Conservation (phyloP, 2,888 invertebrate species). For the Drosophila siamana region DNA sequence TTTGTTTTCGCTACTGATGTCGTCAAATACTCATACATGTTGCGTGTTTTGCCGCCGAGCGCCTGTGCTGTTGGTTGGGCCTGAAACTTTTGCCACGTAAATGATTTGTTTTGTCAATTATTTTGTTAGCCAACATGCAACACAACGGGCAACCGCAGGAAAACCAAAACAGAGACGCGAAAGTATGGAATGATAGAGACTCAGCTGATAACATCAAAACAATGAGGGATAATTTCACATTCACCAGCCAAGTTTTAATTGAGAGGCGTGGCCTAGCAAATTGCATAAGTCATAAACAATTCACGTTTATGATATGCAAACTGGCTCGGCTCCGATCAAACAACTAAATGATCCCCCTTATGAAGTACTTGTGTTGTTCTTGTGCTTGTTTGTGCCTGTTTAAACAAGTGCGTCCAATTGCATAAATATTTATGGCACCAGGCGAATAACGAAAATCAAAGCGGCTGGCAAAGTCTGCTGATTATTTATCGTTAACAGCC, state of each 20-base stretch:
- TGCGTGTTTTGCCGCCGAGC: conserved; percentile 75
- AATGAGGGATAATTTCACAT: conserved; percentile 48
- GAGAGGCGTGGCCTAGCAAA: conserved; percentile 62
- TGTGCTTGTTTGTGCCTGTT: conserved; percentile 33
- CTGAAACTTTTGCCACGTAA: conserved; percentile 76
- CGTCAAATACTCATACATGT: conserved; percentile 67
- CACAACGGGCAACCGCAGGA: conserved; percentile 37
- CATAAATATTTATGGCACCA: conserved; percentile 72
- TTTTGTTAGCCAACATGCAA: conserved; percentile 80
- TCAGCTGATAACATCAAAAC: conserved; percentile 78
- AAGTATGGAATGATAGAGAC: conserved; percentile 13
- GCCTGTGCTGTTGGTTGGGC: conserved; percentile 46
- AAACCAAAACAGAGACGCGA: too few species aligned
- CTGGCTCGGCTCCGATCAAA: conserved; percentile 15
- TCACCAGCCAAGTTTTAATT: conserved; percentile 58
- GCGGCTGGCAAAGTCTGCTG: conserved; percentile 51
- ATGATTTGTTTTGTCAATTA: conserved; percentile 82
- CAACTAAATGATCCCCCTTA: conserved; percentile 1
- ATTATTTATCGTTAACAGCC: conserved; percentile 67
- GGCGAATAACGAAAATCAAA: conserved; percentile 46
- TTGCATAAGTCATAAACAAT: conserved; percentile 64
- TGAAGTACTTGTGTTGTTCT: conserved; percentile 16
- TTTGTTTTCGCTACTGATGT: conserved; percentile 44
- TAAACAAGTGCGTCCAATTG: conserved; percentile 66
- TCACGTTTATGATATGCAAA: conserved; percentile 43